Conservation (phyloP, 2,888 invertebrate species). For the Pocota personata region DNA sequence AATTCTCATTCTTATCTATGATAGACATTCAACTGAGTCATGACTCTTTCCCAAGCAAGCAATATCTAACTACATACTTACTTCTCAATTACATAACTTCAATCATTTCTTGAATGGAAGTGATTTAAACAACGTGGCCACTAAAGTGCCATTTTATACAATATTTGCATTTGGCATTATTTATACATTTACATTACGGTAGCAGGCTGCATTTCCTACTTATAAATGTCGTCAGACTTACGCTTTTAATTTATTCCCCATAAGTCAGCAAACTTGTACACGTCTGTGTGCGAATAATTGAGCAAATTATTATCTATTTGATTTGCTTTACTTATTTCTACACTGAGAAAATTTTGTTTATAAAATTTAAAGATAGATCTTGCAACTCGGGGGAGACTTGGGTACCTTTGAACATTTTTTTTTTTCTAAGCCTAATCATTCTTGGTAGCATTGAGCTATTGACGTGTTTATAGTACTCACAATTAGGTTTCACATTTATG, state of each 20-base stretch:
- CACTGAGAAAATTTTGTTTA: neutral
- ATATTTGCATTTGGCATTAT: conserved; percentile 15
- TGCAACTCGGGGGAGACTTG: no score
- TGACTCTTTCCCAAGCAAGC: neutral
- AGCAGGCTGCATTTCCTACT: neutral
- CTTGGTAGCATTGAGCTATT: no score
- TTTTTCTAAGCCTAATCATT: no score
- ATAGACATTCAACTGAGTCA: neutral
- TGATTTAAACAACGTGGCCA: neutral
- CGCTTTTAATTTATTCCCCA: neutral
- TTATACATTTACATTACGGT: neutral
- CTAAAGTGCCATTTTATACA: neutral
- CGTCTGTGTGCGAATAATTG: neutral
- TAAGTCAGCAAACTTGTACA: neutral
- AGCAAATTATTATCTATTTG: neutral
- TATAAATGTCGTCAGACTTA: neutral
- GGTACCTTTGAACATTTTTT: no score
- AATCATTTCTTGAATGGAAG: conserved; percentile 5
- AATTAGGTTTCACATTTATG: no score
- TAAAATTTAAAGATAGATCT: no score
- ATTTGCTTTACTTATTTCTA: no score
- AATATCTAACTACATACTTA: conserved; percentile 11
- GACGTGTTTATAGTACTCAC: no score
- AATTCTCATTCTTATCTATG: conserved; percentile 22
- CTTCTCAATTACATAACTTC: conserved; percentile 7